These are phyloP conservation scores for Amazona ochrocephala DNA, from an alignment of 2,797 vertebrate genomes.

Conservation along the genomic window DNA sequence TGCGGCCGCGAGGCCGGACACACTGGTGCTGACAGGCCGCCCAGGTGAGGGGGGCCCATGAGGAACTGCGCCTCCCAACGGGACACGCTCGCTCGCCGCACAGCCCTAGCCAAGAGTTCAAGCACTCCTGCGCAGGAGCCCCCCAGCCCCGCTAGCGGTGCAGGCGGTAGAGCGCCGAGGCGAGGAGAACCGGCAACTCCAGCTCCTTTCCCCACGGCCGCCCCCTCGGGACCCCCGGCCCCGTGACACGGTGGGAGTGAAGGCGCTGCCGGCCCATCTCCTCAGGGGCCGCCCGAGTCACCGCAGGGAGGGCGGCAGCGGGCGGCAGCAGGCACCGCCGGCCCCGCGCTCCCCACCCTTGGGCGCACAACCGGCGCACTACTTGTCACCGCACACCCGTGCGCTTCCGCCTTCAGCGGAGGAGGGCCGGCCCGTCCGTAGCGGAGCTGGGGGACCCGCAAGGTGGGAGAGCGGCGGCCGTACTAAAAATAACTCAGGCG, in stretches of 20 bases:
- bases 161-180: not conserved
- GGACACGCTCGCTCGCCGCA: not conserved
- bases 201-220: not conserved
- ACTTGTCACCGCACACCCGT: conserved; percentile 12
- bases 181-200: not conserved
- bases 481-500: conserved; percentile 92
- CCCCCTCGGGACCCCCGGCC: rapidly evolving
- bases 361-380: conserved; percentile 20
- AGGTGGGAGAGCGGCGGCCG: conserved; percentile 50
- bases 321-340: rapidly evolving
- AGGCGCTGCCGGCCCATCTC: not conserved
- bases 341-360: not conserved
- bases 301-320: too few species aligned
- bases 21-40: not conserved
- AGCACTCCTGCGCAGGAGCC: not conserved
- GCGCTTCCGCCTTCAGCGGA: conserved; percentile 18
- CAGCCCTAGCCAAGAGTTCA: not conserved
- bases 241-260: rapidly evolving
- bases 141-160: not conserved
- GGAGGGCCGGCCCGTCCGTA: conserved; percentile 54
- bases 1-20: not conserved
- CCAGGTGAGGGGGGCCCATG: not conserved
- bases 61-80: not conserved
- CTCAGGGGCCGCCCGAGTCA: rapidly evolving
- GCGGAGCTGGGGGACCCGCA: conserved; percentile 46